Evolutionary conservation across 1,140 invertebrate genomes (phyloP), one percentile per base, ranked within the genome.

Genomic region (Diorhabda sublineata): DNA sequence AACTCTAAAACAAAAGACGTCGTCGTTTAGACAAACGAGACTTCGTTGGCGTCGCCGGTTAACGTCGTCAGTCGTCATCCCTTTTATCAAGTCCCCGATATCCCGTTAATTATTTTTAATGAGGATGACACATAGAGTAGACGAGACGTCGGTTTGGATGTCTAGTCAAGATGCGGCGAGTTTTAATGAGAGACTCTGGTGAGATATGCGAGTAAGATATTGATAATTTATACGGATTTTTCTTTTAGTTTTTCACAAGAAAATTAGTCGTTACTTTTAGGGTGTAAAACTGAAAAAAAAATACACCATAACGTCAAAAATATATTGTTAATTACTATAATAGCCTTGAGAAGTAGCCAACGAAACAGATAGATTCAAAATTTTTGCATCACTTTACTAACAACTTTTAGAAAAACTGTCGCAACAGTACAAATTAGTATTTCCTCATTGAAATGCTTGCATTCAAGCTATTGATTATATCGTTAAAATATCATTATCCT

Each of bases 51-150:
- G 47, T 8, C 47, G 47, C 47, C 47, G n/a, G 47, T 52, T 52
- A 52, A n/a, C 47, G 47, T 52, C 47, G 47, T 52, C 47, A 52
- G 6, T 52, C 47, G 47, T 52, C 47, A 52, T 52, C 47, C 47
- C 47, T 52, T 52, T 52, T 52, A 52, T 52, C 47, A 8, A 52
- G 47, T 52, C 47, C 47, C 47, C n/a, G 47, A 52, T 52, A 52
- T 52, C 47, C 47, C 47, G 47, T 52, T 52, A 52, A 52, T 52
- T 52, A 52, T 52, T 52, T 52, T 52, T 52, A 52, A 52, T 52
- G 47, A 52, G 47, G 47, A 52, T 52, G 47, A 4, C 47, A 52
- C n/a, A 52, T 52, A 52, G 47, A 52, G n/a, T n/a, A 52, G 47
- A 52, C 47, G 47, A 52, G 47, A 52, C 47, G 47, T n/a, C n/a